A percentile compares a stretch with the other conserved stretches of the same genome.
Conservation (phyloP, 1,140 invertebrate genomes). For the Limonius californicus region DNA sequence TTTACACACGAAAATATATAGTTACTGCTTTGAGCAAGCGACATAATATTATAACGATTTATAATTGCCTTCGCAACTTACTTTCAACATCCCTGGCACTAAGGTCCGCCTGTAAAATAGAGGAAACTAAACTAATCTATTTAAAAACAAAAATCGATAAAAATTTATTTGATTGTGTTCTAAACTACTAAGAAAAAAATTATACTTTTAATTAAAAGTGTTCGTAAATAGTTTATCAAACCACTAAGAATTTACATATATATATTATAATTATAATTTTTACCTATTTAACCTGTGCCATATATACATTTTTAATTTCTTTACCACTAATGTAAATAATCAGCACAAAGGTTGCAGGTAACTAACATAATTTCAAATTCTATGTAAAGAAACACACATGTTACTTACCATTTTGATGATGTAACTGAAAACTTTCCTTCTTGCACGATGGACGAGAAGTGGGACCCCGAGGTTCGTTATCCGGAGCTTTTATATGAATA, state of each 20-base stretch:
- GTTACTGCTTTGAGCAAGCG: neutral
- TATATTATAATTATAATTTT: conserved; percentile 36
- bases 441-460: conserved; percentile 62
- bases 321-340: too few species aligned
- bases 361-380: too few species aligned
- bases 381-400: conserved; percentile 15
- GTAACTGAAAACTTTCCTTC: conserved; percentile 60
- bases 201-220: too few species aligned
- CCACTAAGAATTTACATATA: conserved; percentile 40
- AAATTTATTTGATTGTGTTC: too few species aligned
- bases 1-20: too few species aligned
- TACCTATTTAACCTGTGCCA: conserved; percentile 19
- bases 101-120: conserved; percentile 63
- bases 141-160: too few species aligned
- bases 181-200: too few species aligned
- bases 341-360: too few species aligned
- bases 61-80: conserved; percentile 52
- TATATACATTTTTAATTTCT: conserved; percentile 12
- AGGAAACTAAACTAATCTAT: conserved; percentile 39
- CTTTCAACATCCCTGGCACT: conserved; percentile 69
- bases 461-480: conserved; percentile 60
- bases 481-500: conserved; percentile 68
- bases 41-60: too few species aligned
- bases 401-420: conserved; percentile 62
- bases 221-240: too few species aligned